Evolutionary conservation across 2,113 vertebrate genomes (phyloP).

Genomic region (Dendrocopos noguchii): DNA sequence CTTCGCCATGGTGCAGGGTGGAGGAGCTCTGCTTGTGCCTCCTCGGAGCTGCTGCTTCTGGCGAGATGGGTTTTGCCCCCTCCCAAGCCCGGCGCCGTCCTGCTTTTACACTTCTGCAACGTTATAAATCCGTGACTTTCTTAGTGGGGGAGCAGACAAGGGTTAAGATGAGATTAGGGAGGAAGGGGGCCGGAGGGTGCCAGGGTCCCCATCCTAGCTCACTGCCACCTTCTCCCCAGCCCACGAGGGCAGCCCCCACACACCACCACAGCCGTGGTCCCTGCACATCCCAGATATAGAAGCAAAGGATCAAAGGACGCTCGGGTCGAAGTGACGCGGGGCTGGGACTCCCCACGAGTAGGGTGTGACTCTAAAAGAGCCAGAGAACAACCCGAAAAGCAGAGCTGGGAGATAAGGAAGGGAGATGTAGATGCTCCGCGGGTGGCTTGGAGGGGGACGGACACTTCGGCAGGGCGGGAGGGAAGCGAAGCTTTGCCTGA

Average conservation of each 20-base stretch:
- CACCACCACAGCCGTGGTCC: neutral
- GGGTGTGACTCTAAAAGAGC: neutral
- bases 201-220: neutral
- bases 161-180: neutral
- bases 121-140: fast-evolving
- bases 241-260: too few relatives aligned
- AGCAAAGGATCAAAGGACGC: neutral
- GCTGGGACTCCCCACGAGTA: too few relatives aligned
- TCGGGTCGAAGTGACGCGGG: neutral
- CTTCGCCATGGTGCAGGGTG: neutral
- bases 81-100: neutral
- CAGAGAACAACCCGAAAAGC: neutral
- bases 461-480: neutral
- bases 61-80: neutral
- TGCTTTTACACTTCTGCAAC: neutral
- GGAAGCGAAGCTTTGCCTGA: neutral
- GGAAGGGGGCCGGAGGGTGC: neutral
- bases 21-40: neutral
- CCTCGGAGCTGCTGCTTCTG: neutral
- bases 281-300: neutral
- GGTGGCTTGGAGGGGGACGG: neutral
- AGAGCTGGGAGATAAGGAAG: neutral
- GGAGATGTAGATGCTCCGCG: neutral
- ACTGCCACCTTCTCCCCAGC: neutral
- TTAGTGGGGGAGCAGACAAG: fast-evolving